Conservation (phyloP, 2,888 invertebrate species). For the Drosophila birchii region DNA sequence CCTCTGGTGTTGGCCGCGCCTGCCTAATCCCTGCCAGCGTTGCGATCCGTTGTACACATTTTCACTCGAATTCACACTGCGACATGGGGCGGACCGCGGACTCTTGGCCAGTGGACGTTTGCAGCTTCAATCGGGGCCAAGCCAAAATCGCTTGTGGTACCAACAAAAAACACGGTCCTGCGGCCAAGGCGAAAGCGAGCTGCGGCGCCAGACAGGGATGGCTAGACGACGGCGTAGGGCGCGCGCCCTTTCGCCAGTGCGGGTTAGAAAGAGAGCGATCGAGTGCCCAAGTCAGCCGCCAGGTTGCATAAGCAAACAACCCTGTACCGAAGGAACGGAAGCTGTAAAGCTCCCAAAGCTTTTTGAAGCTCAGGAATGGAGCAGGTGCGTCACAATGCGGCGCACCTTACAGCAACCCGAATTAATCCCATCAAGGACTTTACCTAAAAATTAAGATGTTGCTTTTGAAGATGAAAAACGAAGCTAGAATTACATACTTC, state of each 20-base stretch:
- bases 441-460: not conserved
- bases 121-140: conserved; percentile 71
- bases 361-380: not conserved
- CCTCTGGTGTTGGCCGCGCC: not conserved
- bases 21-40: conserved; percentile 7
- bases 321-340: conserved; percentile 6
- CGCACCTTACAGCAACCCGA: not conserved
- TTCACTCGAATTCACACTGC: conserved; percentile 40
- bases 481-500: not conserved
- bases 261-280: conserved; percentile 11
- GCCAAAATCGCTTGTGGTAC: conserved; percentile 75
- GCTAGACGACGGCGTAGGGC: conserved; percentile 10
- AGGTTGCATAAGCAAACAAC: conserved; percentile 30
- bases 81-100: conserved; percentile 30
- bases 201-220: conserved; percentile 42
- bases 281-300: conserved; percentile 13
- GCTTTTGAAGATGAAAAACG: not conserved
- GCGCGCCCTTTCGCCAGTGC: conserved; percentile 14
- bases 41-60: conserved; percentile 17
- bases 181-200: conserved; percentile 18
- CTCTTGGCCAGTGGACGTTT: conserved; percentile 11
- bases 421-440: not conserved
- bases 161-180: conserved; percentile 56
- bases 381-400: conserved; percentile 7
- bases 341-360: conserved; percentile 12